Percentiles rank a stretch among this genome's conserved stretches.
These are phyloP conservation scores for Anolis carolinensis DNA, from an alignment of 2,113 vertebrate genomes.

Conservation along the genomic window DNA sequence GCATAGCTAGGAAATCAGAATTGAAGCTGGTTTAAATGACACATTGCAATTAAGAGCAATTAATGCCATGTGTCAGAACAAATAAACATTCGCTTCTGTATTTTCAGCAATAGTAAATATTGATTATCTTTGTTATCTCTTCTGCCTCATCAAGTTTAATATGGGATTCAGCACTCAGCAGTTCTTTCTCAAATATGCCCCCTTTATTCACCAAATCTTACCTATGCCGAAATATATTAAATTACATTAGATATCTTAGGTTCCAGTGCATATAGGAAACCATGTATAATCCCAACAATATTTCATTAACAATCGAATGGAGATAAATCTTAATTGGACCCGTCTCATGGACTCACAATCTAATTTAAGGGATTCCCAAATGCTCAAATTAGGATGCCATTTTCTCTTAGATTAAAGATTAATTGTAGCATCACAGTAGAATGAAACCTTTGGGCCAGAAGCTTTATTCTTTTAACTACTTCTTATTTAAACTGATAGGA, in stretches of 20 bases:
- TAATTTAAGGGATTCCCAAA: constrained; percentile 14
- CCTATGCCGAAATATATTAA: neutral
- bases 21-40: neutral
- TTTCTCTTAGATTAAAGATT: constrained; percentile 19
- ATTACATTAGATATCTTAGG: neutral
- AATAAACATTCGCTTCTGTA: neutral
- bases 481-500: constrained; percentile 16
- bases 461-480: constrained; percentile 3
- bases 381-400: neutral
- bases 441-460: constrained; percentile 11
- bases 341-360: neutral
- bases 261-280: neutral
- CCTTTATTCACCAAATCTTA: neutral
- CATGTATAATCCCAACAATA: constrained; percentile 14
- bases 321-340: constrained; percentile 20
- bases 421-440: neutral
- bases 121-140: constrained; percentile 20
- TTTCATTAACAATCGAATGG: constrained; percentile 18
- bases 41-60: constrained; percentile 15
- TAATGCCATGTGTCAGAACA: constrained; percentile 1
- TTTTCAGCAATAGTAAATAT: constrained; percentile 16
- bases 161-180: constrained; percentile 4
- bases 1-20: neutral
- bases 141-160: constrained; percentile 4
- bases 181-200: neutral